Evolutionary conservation across 2,113 vertebrate species (phyloP).

Genomic region (Eulacestoma nigropectus): DNA sequence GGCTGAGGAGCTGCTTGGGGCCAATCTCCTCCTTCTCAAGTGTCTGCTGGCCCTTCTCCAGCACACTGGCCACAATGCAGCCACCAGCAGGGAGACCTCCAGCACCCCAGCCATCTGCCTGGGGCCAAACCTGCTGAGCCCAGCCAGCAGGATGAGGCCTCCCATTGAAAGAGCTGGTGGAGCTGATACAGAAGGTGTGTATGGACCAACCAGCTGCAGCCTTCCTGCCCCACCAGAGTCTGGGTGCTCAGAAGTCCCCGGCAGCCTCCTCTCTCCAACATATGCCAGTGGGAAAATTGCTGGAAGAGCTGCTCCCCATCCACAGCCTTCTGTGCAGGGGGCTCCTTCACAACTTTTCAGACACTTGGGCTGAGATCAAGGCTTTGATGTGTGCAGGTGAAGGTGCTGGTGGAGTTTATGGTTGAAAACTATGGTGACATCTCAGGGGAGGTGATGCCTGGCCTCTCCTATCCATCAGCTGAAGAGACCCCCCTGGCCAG

Average conservation of each 20-base stretch:
- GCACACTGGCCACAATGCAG: neutral
- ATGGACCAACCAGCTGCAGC: neutral
- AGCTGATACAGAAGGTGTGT: neutral
- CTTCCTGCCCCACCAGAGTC: neutral
- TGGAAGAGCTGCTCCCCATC: too few relatives aligned
- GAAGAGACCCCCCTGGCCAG: too few relatives aligned
- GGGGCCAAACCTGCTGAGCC: neutral
- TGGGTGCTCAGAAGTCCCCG: neutral
- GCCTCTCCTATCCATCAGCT: neutral
- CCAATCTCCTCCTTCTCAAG: neutral
- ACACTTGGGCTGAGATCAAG: neutral
- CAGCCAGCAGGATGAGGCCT: neutral
- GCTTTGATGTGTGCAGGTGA: neutral
- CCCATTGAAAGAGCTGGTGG: neutral
- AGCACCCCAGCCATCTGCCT: too few relatives aligned
- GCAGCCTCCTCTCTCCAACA: neutral
- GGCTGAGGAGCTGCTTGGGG: neutral
- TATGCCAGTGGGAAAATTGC: neutral
- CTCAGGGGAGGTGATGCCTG: neutral
- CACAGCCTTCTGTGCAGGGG: neutral
- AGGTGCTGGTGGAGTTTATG: neutral
- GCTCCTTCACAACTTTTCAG: accelerated
- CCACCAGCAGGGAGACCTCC: neutral
- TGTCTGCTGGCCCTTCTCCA: neutral
- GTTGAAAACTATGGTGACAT: neutral